Base-by-base conservation (phyloP, 1,140 invertebrate genomes). In the Oryzaephilus surinamensis region DNA sequence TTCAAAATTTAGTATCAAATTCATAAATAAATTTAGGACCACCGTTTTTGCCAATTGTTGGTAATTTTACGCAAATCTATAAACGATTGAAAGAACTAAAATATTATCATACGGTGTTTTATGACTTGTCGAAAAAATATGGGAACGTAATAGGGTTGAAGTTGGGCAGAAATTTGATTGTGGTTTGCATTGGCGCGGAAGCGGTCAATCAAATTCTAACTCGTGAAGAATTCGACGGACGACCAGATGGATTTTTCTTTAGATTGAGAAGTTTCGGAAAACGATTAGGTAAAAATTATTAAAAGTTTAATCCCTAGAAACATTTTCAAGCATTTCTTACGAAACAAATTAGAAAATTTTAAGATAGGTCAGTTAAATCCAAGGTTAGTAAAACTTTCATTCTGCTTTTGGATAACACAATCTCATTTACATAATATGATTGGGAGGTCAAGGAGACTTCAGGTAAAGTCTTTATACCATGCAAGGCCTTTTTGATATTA, bases 181-280 rank as follows among this genome's bases (percentile, higher is more conserved):
- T 83, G 1, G 52, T 77, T 4, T 66, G 81, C 1, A 75, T 70
- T n/a, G 72, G 74, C 1, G 64, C 69, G 40, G 66, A 75, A 24
- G 57, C 71, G 1, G 71, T 79, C 0, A 75, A 69, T 43, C 72
- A 79, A 47, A 68, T 74, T 5, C 61, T 75, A 1, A 59, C 61
- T 2, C 67, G 62, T 21, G 74, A 80, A 5, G 74, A 79, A 27
- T 79, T 84, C 38, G 71, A 77, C 27, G 79, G 74, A 3, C 66
- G 81, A 39, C 81, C 82, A 0, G 69, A 77, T 54, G 77, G 78
- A 32, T 78, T 79, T 45, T 74, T 80, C 51, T 79, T 77, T 41
- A 60, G 66, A 19, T 57, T 78, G 13, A 62, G 80, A 43, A 65
- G 74, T 0, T 74, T 76, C 46, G 76, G 75, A 14, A 71, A 76